Conservation (phyloP, 1,140 invertebrate species). For the Eulimnadia texana region DNA sequence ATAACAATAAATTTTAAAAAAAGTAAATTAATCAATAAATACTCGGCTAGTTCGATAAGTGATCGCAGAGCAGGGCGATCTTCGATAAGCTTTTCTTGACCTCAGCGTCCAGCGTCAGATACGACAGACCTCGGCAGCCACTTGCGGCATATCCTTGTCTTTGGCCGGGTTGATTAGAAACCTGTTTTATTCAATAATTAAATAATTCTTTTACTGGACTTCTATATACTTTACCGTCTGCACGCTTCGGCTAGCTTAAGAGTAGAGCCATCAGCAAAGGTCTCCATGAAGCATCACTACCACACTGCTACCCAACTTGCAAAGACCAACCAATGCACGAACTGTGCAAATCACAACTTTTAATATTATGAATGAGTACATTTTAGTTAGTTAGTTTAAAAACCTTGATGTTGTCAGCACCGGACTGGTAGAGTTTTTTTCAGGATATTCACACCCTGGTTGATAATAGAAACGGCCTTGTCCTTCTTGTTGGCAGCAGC, state of each 20-base stretch:
- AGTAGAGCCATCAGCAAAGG: conserved; percentile 92
- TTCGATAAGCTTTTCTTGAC: conserved; percentile 89
- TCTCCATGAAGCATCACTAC: conserved; percentile 82
- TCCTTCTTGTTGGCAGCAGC: conserved; percentile 95
- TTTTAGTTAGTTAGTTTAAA: background rate
- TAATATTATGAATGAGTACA: background rate
- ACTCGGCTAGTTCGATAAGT: conserved; percentile 78
- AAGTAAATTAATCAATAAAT: conserved; percentile 43
- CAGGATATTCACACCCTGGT: conserved; percentile 81
- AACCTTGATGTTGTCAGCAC: conserved; percentile 73
- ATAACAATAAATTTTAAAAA: too few relatives aligned
- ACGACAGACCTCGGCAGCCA: conserved; percentile 94
- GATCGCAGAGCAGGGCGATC: conserved; percentile 66
- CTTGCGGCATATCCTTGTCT: conserved; percentile 76
- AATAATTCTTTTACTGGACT: too few relatives aligned
- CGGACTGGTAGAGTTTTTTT: conserved; percentile 85
- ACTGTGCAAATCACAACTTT: conserved; percentile 25
- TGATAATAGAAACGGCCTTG: conserved; percentile 80
- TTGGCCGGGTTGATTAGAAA: conserved; percentile 77
- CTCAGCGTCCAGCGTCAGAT: conserved; percentile 93
- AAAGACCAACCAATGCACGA: conserved; percentile 86
- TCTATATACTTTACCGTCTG: conserved; percentile 34
- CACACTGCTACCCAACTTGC: conserved; percentile 90
- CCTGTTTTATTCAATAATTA: conserved; percentile 29
- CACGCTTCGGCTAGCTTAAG: conserved; percentile 89